Evolutionary conservation across 35 echinoderm and acorn worm genomes (phyloP).

Genomic region (Lytechinus variegatus): DNA sequence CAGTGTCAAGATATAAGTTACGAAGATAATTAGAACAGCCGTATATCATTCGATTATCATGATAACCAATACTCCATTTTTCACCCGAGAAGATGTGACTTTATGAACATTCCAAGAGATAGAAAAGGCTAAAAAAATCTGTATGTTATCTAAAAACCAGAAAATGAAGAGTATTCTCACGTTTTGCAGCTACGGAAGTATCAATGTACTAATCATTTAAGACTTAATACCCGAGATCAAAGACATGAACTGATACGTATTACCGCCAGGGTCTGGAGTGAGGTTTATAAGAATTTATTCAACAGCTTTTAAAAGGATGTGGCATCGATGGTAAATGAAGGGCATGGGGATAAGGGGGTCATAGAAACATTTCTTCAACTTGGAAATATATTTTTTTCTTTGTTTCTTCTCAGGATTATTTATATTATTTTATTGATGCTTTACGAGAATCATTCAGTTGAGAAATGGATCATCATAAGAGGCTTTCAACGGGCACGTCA

Average conservation of each 20-base stretch:
- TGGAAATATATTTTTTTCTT: too few species aligned
- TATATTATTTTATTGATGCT: too few species aligned
- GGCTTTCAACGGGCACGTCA: too few species aligned
- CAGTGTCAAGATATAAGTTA: neutral
- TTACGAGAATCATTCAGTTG: too few species aligned
- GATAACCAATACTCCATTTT: neutral
- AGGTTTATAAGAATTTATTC: neutral
- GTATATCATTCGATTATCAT: neutral
- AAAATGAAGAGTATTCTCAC: neutral
- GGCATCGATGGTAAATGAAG: too few species aligned
- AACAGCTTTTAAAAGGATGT: too few species aligned
- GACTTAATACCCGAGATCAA: neutral
- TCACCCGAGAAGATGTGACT: neutral
- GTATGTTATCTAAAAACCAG: neutral
- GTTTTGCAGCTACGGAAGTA: constrained; percentile 29
- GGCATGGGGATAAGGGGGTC: too few species aligned
- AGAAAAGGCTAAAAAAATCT: neutral
- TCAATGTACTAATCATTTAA: constrained; percentile 31
- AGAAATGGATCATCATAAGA: too few species aligned
- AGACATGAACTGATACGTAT: neutral
- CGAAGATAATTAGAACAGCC: neutral
- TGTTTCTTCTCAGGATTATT: too few species aligned
- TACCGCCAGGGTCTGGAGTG: neutral
- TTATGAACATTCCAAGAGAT: neutral
- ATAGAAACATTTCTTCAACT: too few species aligned